phyloP scores from a whole-genome alignment of 64 coral and sea anemone genomes.

The Platygyra sinensis region DNA sequence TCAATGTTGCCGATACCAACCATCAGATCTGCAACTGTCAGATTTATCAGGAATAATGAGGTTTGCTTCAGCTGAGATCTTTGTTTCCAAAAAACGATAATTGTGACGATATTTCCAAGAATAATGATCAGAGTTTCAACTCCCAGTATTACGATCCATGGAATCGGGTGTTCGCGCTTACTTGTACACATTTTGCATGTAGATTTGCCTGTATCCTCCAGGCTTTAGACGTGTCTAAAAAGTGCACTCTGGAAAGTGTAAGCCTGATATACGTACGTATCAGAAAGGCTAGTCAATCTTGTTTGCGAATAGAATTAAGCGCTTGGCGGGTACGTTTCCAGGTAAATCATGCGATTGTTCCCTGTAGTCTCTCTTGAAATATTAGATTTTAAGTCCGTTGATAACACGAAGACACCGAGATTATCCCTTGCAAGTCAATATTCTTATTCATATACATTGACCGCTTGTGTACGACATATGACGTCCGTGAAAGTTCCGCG shows the following conservation, averaged over 20 bases:
- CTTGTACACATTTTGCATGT: not conserved
- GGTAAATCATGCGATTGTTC: too few species aligned
- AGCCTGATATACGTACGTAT: too few species aligned
- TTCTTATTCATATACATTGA: too few species aligned
- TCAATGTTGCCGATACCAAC: not conserved
- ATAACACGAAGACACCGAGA: too few species aligned
- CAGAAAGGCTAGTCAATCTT: too few species aligned
- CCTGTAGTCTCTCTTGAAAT: too few species aligned
- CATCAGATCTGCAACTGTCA: not conserved
- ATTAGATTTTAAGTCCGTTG: too few species aligned
- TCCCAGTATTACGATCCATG: not conserved
- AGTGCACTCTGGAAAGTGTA: not conserved
- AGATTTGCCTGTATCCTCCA: not conserved
- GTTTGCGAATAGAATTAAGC: too few species aligned
- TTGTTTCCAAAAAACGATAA: not conserved
- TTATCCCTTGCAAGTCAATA: too few species aligned
- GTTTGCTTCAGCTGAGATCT: not conserved
- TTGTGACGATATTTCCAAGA: not conserved
- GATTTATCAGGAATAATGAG: not conserved
- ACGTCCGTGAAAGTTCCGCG: too few species aligned
- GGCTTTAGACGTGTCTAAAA: not conserved
- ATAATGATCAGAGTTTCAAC: not conserved
- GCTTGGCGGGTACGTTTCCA: too few species aligned
- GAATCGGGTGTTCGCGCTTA: not conserved
- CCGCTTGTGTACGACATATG: too few species aligned